These are phyloP conservation scores for Saccostrea cuccullata DNA, from an alignment of 1,140 invertebrate species.

Conservation along the genomic window DNA sequence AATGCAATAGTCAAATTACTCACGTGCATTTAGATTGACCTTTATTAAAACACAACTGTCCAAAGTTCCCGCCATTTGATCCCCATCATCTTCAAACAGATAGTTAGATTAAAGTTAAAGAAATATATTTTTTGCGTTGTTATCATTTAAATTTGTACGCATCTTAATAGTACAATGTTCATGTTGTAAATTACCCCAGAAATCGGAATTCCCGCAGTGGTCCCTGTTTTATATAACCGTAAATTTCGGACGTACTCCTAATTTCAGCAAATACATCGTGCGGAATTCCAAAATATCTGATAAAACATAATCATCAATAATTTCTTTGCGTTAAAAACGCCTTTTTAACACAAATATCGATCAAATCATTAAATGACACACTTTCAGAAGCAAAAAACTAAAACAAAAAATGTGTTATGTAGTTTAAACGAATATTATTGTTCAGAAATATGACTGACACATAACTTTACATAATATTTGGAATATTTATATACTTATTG, in stretches of 20 bases:
- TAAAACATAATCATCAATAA: neutral
- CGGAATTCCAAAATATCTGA: constrained; percentile 91
- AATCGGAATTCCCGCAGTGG: constrained; percentile 89
- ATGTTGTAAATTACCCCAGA: constrained; percentile 82
- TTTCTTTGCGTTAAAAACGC: too few relatives aligned
- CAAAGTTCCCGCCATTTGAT: constrained; percentile 95
- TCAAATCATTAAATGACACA: too few relatives aligned
- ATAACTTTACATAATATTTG: too few relatives aligned
- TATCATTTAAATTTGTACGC: neutral
- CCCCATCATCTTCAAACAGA: constrained; percentile 87
- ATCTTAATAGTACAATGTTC: too few relatives aligned
- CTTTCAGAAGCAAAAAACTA: too few relatives aligned
- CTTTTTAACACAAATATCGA: too few relatives aligned
- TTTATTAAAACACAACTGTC: constrained; percentile 91
- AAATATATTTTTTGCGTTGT: too few relatives aligned
- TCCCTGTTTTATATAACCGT: constrained; percentile 84
- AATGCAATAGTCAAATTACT: constrained; percentile 28
- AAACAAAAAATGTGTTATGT: too few relatives aligned
- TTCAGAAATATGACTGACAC: too few relatives aligned
- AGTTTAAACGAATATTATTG: too few relatives aligned
- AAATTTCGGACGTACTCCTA: constrained; percentile 92
- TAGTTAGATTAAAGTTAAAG: neutral
- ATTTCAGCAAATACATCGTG: constrained; percentile 90
- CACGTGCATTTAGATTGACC: constrained; percentile 95
- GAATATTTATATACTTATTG: too few relatives aligned